Evolutionary conservation across 2,888 invertebrate species (phyloP).

Genomic region (Drosophila mayaguana): DNA sequence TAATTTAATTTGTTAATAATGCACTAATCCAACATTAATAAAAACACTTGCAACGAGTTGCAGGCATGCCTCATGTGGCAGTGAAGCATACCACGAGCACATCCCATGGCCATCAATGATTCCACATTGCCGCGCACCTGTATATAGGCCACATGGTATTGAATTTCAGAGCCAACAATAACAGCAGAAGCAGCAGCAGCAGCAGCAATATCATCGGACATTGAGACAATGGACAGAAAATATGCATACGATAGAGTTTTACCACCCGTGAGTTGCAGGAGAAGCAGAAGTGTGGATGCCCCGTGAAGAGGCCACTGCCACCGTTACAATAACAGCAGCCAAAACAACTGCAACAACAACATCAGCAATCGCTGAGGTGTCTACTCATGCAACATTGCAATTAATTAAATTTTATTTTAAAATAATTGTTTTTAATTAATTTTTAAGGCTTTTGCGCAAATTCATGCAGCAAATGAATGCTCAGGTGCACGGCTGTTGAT

Average conservation of each 20-base stretch:
- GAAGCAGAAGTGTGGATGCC: conserved; percentile 70
- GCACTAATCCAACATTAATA: conserved; percentile 29
- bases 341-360: conserved; percentile 17
- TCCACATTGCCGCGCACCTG: conserved; percentile 39
- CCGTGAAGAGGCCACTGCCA: conserved; percentile 74
- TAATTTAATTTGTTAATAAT: conserved; percentile 42
- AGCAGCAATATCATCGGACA: conserved; percentile 36
- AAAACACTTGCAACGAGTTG: conserved; percentile 28
- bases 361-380: conserved; percentile 40
- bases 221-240: conserved; percentile 34
- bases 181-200: conserved; percentile 12
- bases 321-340: conserved; percentile 63
- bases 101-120: conserved; percentile 18
- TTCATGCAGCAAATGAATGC: conserved; percentile 65
- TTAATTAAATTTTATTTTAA: conserved; percentile 78
- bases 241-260: conserved; percentile 53
- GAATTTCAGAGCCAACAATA: conserved; percentile 38
- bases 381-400: conserved; percentile 78
- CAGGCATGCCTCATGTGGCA: conserved; percentile 34
- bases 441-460: conserved; percentile 70
- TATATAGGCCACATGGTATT: conserved; percentile 55
- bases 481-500: conserved; percentile 42
- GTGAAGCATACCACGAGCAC: conserved; percentile 32
- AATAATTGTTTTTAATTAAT: conserved; percentile 79
- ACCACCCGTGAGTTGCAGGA: conserved; percentile 52